phyloP scores from a whole-genome alignment of 1,140 invertebrate species.

The Trichonephila clavipes region DNA sequence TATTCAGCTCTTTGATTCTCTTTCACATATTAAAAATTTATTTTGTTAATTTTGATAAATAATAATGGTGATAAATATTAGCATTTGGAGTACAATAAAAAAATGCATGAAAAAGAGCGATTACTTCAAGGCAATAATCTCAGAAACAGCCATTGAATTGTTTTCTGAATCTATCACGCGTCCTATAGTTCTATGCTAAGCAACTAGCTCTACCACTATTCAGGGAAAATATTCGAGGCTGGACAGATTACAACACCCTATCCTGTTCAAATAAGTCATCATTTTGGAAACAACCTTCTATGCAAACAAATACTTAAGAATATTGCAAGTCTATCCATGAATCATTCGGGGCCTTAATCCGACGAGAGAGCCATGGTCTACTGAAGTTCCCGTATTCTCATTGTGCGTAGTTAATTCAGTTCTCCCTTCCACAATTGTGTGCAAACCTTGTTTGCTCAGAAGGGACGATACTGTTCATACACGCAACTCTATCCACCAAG shows the following conservation, averaged over 20 bases:
- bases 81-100: too few relatives aligned
- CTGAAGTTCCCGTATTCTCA: neutral
- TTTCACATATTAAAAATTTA: too few relatives aligned
- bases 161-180: neutral
- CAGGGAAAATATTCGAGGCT: neutral
- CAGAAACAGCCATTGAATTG: too few relatives aligned
- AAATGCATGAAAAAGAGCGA: too few relatives aligned
- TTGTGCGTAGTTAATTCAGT: constrained; percentile 4
- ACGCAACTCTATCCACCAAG: constrained; percentile 24
- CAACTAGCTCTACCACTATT: neutral
- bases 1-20: too few relatives aligned
- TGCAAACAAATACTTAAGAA: constrained; percentile 22
- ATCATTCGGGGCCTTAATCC: constrained; percentile 27
- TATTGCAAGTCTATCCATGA: constrained; percentile 24
- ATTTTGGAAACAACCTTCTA: neutral
- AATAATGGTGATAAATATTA: too few relatives aligned
- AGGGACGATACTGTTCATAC: constrained; percentile 30
- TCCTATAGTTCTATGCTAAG: neutral
- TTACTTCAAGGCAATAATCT: too few relatives aligned
- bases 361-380: neutral
- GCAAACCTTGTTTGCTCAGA: constrained; percentile 38
- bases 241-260: neutral
- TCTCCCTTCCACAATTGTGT: constrained; percentile 41
- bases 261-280: neutral
- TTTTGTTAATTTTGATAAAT: too few relatives aligned